Evolutionary conservation across 2,113 vertebrate genomes (phyloP), one percentile per base, ranked within the genome.

Genomic region (Callospermophilus lateralis): DNA sequence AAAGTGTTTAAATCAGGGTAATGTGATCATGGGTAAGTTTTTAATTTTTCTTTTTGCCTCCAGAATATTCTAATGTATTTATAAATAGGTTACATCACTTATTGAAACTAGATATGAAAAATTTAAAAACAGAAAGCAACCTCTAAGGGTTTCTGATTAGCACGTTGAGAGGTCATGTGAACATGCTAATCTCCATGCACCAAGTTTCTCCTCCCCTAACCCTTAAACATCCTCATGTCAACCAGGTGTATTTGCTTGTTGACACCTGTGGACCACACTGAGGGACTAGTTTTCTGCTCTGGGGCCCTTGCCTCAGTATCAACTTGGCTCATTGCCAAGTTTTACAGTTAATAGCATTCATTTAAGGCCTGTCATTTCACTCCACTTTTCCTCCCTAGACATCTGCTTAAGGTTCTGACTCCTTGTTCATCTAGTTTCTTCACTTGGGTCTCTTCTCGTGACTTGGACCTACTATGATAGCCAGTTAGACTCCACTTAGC

Each of bases 191-290:
- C 58, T 90, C 37, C 7, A 42, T 81, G 53, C 87, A 84, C 34
- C 12, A 84, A 37, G 20, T 32, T 6, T 80, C 77, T 85, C 68
- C 32, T 77, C 55, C 68, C 28, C 9, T 34, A 8, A 58, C 8
- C 20, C 70, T 86, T 94, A 76, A 81, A 89, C 42, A 84, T 1
- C 42, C 28, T 73, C 34, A 8, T 2, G 4, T 63, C 65, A 95
- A 80, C 76, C 94, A 94, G 90, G 90, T 85, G 67, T 92, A 67
- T 58, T 48, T 81, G 61, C 55, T 90, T 97, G 77, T 77, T 3
- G 4, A n/a, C 39, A 94, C 73, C 72, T 90, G 93, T n/a, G 34
- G 34, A 90, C 88, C 42, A 70, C n/a, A 84, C 28, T 70, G 53
- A 84, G 63, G 22, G 34, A 80, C 42, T 17, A 67, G 58, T 63